phyloP scores from a whole-genome alignment of 1,140 invertebrate genomes.

The Drosophila leontia region DNA sequence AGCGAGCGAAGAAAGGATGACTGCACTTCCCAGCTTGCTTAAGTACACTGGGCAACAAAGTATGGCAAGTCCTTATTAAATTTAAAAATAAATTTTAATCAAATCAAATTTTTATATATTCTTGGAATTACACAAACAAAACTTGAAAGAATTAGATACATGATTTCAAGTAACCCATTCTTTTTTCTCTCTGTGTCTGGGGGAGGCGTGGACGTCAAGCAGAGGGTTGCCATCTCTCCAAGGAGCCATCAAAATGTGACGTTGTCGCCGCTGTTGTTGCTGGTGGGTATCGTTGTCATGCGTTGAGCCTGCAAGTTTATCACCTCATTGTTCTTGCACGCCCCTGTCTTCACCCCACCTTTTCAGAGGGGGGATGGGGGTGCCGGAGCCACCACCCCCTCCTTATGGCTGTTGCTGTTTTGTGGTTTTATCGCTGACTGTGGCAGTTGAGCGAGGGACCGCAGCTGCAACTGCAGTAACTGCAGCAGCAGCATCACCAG shows the following conservation, averaged over 20 bases:
- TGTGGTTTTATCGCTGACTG: constrained; percentile 56
- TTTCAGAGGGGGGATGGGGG: neutral
- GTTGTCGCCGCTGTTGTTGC: constrained; percentile 37
- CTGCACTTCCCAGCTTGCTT: constrained; percentile 35
- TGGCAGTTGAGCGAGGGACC: constrained; percentile 48
- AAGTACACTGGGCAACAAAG: constrained; percentile 16
- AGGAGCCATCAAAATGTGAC: constrained; percentile 79
- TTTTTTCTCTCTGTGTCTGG: neutral
- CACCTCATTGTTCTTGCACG: constrained; percentile 81
- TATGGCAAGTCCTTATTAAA: too few relatives aligned
- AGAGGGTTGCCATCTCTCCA: constrained; percentile 60
- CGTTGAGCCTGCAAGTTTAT: constrained; percentile 83
- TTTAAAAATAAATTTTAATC: neutral
- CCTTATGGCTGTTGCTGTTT: constrained; percentile 53
- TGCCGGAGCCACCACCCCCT: neutral
- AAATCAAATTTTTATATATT: neutral
- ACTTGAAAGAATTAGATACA: neutral
- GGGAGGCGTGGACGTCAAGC: constrained; percentile 20
- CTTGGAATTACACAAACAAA: neutral
- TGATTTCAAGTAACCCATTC: neutral
- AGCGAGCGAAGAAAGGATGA: constrained; percentile 42
- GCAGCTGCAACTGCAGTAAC: constrained; percentile 48
- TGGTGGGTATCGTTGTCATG: constrained; percentile 66
- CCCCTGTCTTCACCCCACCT: constrained; percentile 59
- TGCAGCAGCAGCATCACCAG: constrained; percentile 4